phyloP scores from a whole-genome alignment of 2,888 invertebrate genomes.

The Exocentrus adspersus region DNA sequence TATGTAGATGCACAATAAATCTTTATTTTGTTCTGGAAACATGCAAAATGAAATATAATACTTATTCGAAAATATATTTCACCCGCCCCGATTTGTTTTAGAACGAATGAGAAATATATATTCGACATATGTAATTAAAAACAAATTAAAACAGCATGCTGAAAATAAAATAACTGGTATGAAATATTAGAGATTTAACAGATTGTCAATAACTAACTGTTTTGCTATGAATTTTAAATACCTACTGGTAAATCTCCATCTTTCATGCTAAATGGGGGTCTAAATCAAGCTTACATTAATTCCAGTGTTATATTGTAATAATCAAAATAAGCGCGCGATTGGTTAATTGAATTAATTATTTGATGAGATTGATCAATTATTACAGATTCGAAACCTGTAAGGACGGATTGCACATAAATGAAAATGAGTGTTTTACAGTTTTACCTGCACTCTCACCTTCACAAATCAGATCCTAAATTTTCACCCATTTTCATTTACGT shows the following conservation, averaged over 20 bases:
- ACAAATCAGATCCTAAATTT: not conserved
- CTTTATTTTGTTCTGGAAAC: conserved; percentile 42
- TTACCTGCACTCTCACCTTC: too few species aligned
- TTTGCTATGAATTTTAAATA: too few species aligned
- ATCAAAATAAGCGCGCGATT: conserved; percentile 21
- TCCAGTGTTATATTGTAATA: not conserved
- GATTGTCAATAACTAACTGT: conserved; percentile 29
- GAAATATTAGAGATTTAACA: conserved; percentile 34
- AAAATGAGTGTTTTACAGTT: not conserved
- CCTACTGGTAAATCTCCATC: conserved; percentile 5
- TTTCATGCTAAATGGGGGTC: conserved; percentile 15
- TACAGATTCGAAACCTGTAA: conserved; percentile 12
- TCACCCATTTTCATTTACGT: conserved; percentile 10
- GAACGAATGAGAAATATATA: conserved; percentile 29
- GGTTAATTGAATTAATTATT: conserved; percentile 3
- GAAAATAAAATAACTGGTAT: conserved; percentile 36
- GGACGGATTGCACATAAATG: conserved; percentile 12
- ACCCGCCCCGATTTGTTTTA: conserved; percentile 6
- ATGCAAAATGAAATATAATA: conserved; percentile 51
- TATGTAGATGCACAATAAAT: conserved; percentile 43
- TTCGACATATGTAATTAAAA: conserved; percentile 25
- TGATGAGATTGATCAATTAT: not conserved
- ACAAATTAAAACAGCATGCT: conserved; percentile 41
- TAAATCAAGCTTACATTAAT: conserved; percentile 24
- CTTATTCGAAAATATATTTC: conserved; percentile 44